Conservation (phyloP, 2,113 vertebrate species). For the Rafetus swinhoei region DNA sequence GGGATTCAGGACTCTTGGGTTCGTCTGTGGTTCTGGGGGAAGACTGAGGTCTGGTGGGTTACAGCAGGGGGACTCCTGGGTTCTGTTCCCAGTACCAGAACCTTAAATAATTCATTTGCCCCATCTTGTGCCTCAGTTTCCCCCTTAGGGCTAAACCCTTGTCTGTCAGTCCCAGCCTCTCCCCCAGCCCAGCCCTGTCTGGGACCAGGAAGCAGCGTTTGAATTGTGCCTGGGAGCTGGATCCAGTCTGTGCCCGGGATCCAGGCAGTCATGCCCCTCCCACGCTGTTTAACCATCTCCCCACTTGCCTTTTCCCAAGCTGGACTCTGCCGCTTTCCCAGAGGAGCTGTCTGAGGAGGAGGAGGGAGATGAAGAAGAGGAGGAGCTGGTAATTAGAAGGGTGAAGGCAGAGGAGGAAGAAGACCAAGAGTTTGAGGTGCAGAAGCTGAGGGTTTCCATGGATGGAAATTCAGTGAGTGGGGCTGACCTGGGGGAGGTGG, state of each 20-base stretch:
- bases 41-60: not conserved
- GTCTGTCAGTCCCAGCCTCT: not conserved
- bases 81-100: not conserved
- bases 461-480: not conserved
- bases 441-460: not conserved
- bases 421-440: not conserved
- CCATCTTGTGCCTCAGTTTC: not conserved
- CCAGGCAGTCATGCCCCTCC: not conserved
- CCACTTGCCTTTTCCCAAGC: not conserved
- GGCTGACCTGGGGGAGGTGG: not conserved
- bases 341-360: not conserved
- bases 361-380: not conserved
- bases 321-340: not conserved
- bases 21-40: not conserved
- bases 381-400: not conserved
- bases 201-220: not conserved
- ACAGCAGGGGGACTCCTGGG: not conserved
- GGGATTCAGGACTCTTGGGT: not conserved
- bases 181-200: not conserved
- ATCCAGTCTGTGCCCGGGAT: not conserved
- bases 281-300: not conserved
- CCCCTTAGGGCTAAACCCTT: not conserved
- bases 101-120: not conserved
- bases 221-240: not conserved
- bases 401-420: not conserved